Conservation (phyloP, 2,797 vertebrate species). For the Sebastes kiyomatsui region DNA sequence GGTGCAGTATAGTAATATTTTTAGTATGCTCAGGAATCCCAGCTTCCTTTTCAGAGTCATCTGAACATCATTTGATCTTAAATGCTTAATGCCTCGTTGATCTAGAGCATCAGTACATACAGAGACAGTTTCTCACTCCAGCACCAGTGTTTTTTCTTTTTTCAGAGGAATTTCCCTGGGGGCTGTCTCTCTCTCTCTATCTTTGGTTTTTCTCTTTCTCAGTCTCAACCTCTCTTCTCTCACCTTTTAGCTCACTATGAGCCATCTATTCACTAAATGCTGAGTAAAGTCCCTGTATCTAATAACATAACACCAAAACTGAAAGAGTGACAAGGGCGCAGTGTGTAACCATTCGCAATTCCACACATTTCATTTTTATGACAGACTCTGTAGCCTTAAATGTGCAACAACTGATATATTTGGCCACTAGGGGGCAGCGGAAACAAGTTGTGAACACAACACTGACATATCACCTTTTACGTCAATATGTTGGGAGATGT, state of each 20-base stretch:
- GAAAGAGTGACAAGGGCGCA: fast-evolving
- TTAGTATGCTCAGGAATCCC: background rate
- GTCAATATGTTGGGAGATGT: background rate
- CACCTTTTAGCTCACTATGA: background rate
- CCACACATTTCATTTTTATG: background rate
- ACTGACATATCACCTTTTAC: background rate
- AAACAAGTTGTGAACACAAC: background rate
- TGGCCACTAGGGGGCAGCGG: background rate
- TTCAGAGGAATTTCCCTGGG: slow-evolving; percentile 8
- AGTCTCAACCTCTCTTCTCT: background rate
- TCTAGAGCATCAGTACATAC: background rate
- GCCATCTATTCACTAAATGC: background rate
- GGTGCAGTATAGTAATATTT: background rate
- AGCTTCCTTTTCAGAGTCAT: background rate
- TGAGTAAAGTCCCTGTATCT: background rate
- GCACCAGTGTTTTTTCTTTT: background rate
- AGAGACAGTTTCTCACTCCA: slow-evolving; percentile 17
- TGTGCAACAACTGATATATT: background rate
- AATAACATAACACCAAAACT: background rate
- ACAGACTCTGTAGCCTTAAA: background rate
- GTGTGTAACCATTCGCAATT: background rate
- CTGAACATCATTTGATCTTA: background rate
- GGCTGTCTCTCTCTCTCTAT: background rate
- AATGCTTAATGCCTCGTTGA: background rate
- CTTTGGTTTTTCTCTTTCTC: slow-evolving; percentile 15